phyloP scores from a whole-genome alignment of 2,113 vertebrate genomes.

The Benitochromis conjunctus region DNA sequence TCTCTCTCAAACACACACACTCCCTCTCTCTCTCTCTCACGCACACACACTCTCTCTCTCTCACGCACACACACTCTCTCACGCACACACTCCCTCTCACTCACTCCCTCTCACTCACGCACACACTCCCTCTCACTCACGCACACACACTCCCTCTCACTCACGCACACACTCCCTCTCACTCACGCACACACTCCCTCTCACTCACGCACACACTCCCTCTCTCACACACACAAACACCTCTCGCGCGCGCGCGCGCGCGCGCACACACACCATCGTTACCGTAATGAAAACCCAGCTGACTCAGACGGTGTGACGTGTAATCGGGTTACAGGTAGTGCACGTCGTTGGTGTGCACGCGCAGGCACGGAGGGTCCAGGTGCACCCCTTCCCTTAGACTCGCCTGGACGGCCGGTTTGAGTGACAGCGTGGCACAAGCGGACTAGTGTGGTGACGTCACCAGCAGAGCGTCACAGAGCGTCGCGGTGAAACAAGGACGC shows the following conservation, averaged over 20 bases:
- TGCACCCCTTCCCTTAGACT: background rate
- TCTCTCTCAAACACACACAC: too few relatives aligned
- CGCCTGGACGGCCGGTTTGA: background rate
- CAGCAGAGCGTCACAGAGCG: background rate
- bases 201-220: too few relatives aligned
- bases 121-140: too few relatives aligned
- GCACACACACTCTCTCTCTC: too few relatives aligned
- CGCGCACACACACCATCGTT: background rate
- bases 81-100: background rate
- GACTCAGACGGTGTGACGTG: background rate
- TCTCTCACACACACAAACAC: too few relatives aligned
- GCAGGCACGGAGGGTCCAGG: background rate
- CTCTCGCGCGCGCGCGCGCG: too few relatives aligned
- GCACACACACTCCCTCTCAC: too few relatives aligned
- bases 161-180: too few relatives aligned
- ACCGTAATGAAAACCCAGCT: background rate
- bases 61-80: too few relatives aligned
- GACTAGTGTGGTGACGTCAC: background rate
- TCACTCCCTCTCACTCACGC: too few relatives aligned
- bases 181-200: too few relatives aligned
- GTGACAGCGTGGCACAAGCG: background rate
- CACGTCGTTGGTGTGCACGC: background rate
- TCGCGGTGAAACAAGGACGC: background rate
- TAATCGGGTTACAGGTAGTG: background rate
- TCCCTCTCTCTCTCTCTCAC: too few relatives aligned